Percentiles rank a stretch among this genome's conserved stretches.
These are phyloP conservation scores for Drosophila affinis DNA, from an alignment of 2,888 invertebrate species.

Conservation along the genomic window DNA sequence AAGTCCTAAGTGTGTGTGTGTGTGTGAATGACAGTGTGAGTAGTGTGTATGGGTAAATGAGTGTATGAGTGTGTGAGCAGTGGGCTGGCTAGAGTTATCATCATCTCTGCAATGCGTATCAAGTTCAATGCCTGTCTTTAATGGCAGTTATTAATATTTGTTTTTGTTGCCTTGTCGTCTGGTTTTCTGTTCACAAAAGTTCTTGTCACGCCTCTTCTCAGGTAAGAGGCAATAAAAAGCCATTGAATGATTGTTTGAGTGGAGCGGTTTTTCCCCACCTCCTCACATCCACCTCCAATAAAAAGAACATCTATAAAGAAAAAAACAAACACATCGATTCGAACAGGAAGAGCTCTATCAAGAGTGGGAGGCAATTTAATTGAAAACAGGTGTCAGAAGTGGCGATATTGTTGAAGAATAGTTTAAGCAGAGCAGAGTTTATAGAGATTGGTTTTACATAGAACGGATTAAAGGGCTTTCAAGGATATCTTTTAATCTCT, in stretches of 20 bases:
- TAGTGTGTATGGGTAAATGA: background rate
- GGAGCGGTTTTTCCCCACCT: background rate
- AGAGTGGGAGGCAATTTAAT: background rate
- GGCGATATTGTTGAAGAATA: background rate
- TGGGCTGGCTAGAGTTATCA: constrained; percentile 15
- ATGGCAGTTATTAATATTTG: constrained; percentile 37
- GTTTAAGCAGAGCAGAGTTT: background rate
- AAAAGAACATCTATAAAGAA: background rate
- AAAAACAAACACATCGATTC: background rate
- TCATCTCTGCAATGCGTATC: constrained; percentile 26
- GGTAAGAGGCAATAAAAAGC: background rate
- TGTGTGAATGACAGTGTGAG: background rate
- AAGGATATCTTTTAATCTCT: no score
- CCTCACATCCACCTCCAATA: background rate
- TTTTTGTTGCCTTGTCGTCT: constrained; percentile 5
- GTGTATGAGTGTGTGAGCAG: background rate
- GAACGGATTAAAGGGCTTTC: background rate
- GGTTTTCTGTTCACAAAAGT: background rate
- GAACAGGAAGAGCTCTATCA: background rate
- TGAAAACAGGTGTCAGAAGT: background rate
- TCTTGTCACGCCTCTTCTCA: background rate
- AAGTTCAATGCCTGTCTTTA: constrained; percentile 61
- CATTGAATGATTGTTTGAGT: background rate
- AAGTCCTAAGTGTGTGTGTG: background rate
- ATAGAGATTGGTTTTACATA: background rate